Base-by-base conservation (phyloP, 2,888 invertebrate genomes). In the Trachelus iudaicus region DNA sequence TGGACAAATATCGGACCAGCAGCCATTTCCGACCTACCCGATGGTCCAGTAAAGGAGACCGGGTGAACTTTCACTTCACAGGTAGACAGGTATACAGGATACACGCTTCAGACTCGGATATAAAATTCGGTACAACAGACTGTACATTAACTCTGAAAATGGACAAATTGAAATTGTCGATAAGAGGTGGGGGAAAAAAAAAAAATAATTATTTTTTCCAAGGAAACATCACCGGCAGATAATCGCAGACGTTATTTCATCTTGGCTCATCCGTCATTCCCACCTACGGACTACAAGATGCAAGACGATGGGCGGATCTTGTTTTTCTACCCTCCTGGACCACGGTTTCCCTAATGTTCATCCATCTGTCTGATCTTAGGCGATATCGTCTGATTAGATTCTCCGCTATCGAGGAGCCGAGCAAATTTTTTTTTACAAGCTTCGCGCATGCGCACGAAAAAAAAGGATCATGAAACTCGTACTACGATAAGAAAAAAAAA, bases 161-260 rank as follows among this genome's bases (percentile, higher is more conserved):
- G 0, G 23, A 6, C 6, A 15, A 15, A 40, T 23, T 23, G 15
- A 23, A 23, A 56, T 23, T 56, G 56, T 56, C 33, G 56, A 15
- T n/a, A n/a, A n/a, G n/a, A n/a, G n/a, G n/a, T n/a, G n/a, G n/a
- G n/a, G n/a, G n/a, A n/a, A n/a, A n/a, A n/a, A n/a, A 3, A 23
- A 69, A 75, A 68, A 34, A 74, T 9, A 30, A 68, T 30, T 34
- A 9, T 23, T 31, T 34, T 40, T 56, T 56, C 23, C 23, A 56
- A 56, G 56, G 1, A 56, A 56, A 56, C 56, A 23, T 56, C 15
- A 56, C 6, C 9, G 9, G 56, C 1, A 23, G 56, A 56, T 56
- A 56, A 56, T 56, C 56, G 23, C 78, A 77, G 80, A 82, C 78
- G 82, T 83, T 84, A 84, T 86, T 82, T 83, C 82, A 81, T 85